phyloP scores from a whole-genome alignment of 2,797 vertebrate genomes.

The Hippocampus kuda region DNA sequence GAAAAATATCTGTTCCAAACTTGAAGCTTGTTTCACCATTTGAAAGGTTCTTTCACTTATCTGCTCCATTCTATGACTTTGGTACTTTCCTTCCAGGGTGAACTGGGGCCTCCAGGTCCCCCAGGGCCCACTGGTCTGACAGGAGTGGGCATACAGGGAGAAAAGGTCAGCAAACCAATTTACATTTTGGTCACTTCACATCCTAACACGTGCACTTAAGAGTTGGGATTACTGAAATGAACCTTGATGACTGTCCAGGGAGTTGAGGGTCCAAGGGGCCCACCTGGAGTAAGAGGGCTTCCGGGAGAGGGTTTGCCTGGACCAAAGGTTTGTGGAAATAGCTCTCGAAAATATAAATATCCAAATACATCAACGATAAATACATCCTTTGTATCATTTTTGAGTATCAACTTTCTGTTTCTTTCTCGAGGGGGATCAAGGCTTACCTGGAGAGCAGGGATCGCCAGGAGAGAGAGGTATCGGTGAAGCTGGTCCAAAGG shows the following conservation, averaged over 20 bases:
- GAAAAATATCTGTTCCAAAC: too few relatives aligned
- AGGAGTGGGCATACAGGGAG: conserved; percentile 76
- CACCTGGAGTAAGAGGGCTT: conserved; percentile 71
- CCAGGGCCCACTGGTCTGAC: conserved; percentile 68
- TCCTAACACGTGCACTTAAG: not conserved
- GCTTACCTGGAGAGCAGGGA: conserved; percentile 79
- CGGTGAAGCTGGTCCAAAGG: conserved; percentile 77
- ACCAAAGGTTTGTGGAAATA: conserved; percentile 68
- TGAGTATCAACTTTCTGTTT: not conserved
- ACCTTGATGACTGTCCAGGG: conserved; percentile 58
- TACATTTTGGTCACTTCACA: not conserved
- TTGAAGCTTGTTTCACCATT: too few relatives aligned
- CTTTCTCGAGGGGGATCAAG: conserved; percentile 71
- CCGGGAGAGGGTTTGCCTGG: conserved; percentile 79
- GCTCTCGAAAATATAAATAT: not conserved
- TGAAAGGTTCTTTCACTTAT: not conserved
- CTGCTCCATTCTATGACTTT: not conserved
- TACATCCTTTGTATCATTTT: not conserved
- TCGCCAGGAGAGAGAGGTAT: conserved; percentile 71
- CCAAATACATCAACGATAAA: not conserved
- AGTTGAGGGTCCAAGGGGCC: conserved; percentile 75
- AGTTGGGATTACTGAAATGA: not conserved
- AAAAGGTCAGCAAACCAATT: conserved; percentile 65
- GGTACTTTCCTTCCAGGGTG: conserved; percentile 64
- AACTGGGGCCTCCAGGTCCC: conserved; percentile 69